These are phyloP conservation scores for Oreotrochilus melanogaster DNA, from an alignment of 2,113 vertebrate genomes.

Conservation along the genomic window DNA sequence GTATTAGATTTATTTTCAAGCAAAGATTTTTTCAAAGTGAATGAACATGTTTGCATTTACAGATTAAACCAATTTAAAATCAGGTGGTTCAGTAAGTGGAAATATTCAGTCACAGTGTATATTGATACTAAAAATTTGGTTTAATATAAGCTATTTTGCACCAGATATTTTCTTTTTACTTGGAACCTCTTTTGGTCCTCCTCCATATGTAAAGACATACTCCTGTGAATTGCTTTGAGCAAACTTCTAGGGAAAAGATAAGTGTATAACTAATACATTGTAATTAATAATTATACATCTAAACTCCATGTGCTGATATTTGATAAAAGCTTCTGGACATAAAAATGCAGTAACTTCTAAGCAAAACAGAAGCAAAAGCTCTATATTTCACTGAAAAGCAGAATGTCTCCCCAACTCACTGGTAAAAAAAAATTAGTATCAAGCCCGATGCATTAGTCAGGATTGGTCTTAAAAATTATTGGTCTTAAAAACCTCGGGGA, in stretches of 20 bases:
- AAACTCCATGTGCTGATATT: not conserved
- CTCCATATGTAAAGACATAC: not conserved
- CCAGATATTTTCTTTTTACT: not conserved
- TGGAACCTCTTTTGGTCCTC: not conserved
- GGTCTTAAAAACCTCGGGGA: not conserved
- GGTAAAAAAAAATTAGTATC: not conserved
- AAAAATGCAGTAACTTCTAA: not conserved
- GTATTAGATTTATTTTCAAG: not conserved
- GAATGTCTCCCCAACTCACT: not conserved
- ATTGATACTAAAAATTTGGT: not conserved
- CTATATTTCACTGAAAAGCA: not conserved
- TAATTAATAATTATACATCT: not conserved
- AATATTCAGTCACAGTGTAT: not conserved
- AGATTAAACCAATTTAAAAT: not conserved
- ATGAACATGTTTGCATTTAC: not conserved
- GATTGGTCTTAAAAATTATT: not conserved
- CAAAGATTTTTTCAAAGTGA: not conserved
- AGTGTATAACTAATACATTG: not conserved
- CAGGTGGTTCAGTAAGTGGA: not conserved
- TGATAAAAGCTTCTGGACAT: not conserved
- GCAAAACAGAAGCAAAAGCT: not conserved
- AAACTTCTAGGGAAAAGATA: not conserved
- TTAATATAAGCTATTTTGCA: not conserved
- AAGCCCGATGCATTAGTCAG: not conserved
- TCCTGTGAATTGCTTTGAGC: not conserved